Evolutionary conservation across 2,888 invertebrate species (phyloP).

Genomic region (Stenichneumon culpator): DNA sequence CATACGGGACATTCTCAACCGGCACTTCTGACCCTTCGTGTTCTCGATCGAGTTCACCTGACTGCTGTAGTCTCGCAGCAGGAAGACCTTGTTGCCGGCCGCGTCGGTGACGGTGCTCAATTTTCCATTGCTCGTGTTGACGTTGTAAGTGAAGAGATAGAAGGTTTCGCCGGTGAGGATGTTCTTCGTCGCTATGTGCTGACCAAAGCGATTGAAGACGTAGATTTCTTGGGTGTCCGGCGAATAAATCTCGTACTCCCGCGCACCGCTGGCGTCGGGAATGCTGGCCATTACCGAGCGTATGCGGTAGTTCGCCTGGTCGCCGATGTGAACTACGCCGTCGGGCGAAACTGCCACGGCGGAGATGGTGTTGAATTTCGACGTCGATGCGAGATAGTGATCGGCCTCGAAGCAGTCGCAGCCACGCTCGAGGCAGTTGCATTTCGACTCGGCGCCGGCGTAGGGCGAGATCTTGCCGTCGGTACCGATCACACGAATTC

Average conservation of each 20-base stretch:
- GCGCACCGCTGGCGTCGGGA: slow-evolving; percentile 92
- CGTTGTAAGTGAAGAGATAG: slow-evolving; percentile 97
- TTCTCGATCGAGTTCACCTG: slow-evolving; percentile 98
- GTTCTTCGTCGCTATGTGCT: slow-evolving; percentile 97
- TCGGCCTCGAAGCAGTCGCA: slow-evolving; percentile 98
- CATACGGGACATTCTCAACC: slow-evolving; percentile 96
- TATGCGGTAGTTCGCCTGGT: slow-evolving; percentile 96
- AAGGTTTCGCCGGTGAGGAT: slow-evolving; percentile 97
- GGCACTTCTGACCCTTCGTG: slow-evolving; percentile 96
- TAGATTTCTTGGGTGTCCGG: slow-evolving; percentile 98
- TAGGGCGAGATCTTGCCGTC: slow-evolving; percentile 97
- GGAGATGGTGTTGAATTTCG: slow-evolving; percentile 97
- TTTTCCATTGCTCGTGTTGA: slow-evolving; percentile 98
- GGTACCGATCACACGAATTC: slow-evolving; percentile 95
- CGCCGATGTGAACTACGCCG: slow-evolving; percentile 97
- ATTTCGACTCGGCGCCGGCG: slow-evolving; percentile 97
- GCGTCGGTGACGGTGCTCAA: slow-evolving; percentile 97
- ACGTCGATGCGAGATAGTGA: slow-evolving; percentile 95
- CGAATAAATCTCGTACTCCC: slow-evolving; percentile 97
- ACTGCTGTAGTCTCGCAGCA: slow-evolving; percentile 93
- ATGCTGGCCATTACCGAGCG: slow-evolving; percentile 96
- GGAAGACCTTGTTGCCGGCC: slow-evolving; percentile 95
- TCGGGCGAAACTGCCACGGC: slow-evolving; percentile 97
- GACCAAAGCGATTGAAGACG: slow-evolving; percentile 97
- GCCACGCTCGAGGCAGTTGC: slow-evolving; percentile 95